Evolutionary conservation across 92 coral and sea anemone species (phyloP).

Genomic region (Siderastrea radians): DNA sequence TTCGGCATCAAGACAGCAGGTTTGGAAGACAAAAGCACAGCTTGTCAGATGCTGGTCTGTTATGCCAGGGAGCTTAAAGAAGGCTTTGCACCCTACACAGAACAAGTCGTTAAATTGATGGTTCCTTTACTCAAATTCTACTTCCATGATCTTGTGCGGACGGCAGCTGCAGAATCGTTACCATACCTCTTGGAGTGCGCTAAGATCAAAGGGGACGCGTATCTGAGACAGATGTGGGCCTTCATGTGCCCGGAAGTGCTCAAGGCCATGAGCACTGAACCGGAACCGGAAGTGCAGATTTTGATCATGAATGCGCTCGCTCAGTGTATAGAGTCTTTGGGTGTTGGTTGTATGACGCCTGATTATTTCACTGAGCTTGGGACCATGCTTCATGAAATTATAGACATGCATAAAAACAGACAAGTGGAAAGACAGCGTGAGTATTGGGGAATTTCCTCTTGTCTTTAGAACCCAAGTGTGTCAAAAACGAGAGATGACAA

Average conservation of each 20-base stretch:
- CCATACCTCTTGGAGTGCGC: constrained; percentile 93
- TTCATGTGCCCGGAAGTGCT: constrained; percentile 91
- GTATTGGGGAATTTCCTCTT: constrained; percentile 23
- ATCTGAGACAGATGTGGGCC: constrained; percentile 98
- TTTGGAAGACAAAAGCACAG: constrained; percentile 98
- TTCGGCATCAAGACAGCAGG: constrained; percentile 99
- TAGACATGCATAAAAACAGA: constrained; percentile 88
- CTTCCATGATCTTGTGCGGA: constrained; percentile 98
- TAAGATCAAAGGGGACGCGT: constrained; percentile 93
- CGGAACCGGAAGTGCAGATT: constrained; percentile 97
- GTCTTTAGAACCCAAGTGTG: too few relatives aligned
- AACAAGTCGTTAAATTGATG: constrained; percentile 94
- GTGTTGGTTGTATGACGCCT: constrained; percentile 87
- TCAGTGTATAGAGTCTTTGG: constrained; percentile 95
- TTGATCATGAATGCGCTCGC: constrained; percentile 94
- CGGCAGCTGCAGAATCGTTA: constrained; percentile 96
- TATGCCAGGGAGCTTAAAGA: constrained; percentile 97
- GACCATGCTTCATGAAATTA: constrained; percentile 84
- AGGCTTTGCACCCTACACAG: constrained; percentile 95
- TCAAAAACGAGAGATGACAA: not conserved
- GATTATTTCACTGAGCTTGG: constrained; percentile 86
- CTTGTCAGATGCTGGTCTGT: constrained; percentile 98
- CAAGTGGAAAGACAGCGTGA: constrained; percentile 96
- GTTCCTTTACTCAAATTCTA: constrained; percentile 95
- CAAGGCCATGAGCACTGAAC: constrained; percentile 92